Evolutionary conservation across 2,797 vertebrate species (phyloP).

Genomic region (Typhlichthys subterraneus): DNA sequence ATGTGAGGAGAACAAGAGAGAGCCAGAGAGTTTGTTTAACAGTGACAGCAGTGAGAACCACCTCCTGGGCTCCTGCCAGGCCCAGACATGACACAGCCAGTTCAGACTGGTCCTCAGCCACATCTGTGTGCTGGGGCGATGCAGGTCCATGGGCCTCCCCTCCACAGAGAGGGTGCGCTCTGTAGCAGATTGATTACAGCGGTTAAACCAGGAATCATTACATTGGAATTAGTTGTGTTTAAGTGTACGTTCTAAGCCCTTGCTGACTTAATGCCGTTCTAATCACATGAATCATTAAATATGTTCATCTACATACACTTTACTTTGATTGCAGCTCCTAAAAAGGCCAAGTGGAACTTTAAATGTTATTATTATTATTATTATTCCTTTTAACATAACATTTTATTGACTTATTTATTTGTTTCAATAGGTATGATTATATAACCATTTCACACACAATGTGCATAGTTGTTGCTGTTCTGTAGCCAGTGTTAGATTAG

Average conservation of each 20-base stretch:
- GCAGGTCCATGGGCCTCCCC: neutral
- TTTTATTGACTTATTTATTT: too few relatives aligned
- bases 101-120: slow-evolving; percentile 27
- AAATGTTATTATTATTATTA: too few relatives aligned
- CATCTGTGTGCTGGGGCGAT: slow-evolving; percentile 16
- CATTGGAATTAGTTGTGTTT: slow-evolving; percentile 3
- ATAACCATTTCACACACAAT: neutral
- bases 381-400: too few relatives aligned
- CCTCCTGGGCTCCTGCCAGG: slow-evolving; percentile 33
- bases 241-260: too few relatives aligned
- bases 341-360: too few relatives aligned
- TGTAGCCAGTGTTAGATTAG: too few relatives aligned
- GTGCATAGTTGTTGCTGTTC: too few relatives aligned
- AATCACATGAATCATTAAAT: too few relatives aligned
- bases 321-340: too few relatives aligned
- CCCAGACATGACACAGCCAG: slow-evolving; percentile 31
- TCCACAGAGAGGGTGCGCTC: slow-evolving; percentile 6
- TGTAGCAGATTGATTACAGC: neutral
- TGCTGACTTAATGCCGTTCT: too few relatives aligned
- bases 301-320: too few relatives aligned
- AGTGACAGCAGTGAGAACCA: slow-evolving; percentile 35
- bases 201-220: slow-evolving; percentile 4
- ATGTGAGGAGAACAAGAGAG: slow-evolving; percentile 16
- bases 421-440: too few relatives aligned
- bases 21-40: slow-evolving; percentile 12